phyloP scores from a whole-genome alignment of 1,140 invertebrate genomes.

The Lasioglossum baleicum region DNA sequence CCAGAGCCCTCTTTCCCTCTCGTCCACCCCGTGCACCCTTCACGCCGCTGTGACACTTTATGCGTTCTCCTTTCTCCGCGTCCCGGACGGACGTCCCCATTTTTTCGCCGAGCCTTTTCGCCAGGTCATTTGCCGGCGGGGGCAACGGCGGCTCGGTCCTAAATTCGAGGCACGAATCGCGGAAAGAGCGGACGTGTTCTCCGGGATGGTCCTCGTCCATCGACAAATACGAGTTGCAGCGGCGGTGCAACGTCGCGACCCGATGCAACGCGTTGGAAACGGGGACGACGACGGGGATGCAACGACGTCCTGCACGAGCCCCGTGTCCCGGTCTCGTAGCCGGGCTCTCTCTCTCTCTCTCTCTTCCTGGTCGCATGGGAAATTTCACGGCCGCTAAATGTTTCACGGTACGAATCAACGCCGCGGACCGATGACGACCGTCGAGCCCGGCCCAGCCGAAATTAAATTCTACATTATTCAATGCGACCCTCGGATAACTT shows the following conservation, averaged over 20 bases:
- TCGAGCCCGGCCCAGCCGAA: constrained; percentile 42
- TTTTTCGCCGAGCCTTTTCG: constrained; percentile 18
- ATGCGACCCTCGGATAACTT: constrained; percentile 49
- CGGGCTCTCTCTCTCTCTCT: neutral
- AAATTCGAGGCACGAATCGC: constrained; percentile 60
- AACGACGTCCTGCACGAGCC: too few relatives aligned
- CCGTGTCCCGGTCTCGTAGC: neutral
- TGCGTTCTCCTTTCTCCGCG: constrained; percentile 1
- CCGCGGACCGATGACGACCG: constrained; percentile 53
- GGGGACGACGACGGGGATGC: too few relatives aligned
- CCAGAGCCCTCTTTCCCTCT: neutral
- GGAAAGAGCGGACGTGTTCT: constrained; percentile 52
- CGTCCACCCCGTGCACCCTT: neutral
- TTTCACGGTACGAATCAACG: constrained; percentile 67
- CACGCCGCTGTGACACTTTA: too few relatives aligned
- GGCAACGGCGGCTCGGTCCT: neutral
- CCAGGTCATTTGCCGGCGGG: constrained; percentile 5
- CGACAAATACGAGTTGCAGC: constrained; percentile 16
- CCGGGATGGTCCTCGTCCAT: constrained; percentile 35
- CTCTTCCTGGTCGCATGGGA: constrained; percentile 69
- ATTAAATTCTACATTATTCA: constrained; percentile 72
- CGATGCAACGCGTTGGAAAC: neutral
- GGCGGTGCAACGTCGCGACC: neutral
- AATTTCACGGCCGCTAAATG: constrained; percentile 69
- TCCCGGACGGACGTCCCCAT: neutral